phyloP scores from a whole-genome alignment of 2,888 invertebrate genomes.

The Hemistola chrysoprasaria region DNA sequence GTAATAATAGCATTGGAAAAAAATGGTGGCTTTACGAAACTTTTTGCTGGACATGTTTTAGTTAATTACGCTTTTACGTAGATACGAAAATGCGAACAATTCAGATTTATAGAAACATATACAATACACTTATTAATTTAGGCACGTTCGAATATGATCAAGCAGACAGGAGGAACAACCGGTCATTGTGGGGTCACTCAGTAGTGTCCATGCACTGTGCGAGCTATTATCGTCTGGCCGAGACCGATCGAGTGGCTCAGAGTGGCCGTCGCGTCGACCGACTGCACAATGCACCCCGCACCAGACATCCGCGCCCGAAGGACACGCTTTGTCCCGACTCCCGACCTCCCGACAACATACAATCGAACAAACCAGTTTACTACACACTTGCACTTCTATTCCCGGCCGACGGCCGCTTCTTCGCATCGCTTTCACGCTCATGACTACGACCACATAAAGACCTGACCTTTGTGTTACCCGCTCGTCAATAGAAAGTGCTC shows the following conservation, averaged over 20 bases:
- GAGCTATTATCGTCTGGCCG: conserved; percentile 34
- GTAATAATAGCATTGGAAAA: too few species aligned
- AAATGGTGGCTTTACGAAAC: too few species aligned
- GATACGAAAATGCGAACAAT: too few species aligned
- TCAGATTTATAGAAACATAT: too few species aligned
- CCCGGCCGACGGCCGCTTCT: conserved; percentile 37
- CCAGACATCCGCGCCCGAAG: conserved; percentile 55
- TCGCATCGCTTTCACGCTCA: conserved; percentile 46
- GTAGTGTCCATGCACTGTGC: conserved; percentile 8
- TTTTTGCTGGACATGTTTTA: too few species aligned
- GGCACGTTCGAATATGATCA: too few species aligned
- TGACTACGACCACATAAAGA: conserved; percentile 36
- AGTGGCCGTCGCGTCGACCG: too few species aligned
- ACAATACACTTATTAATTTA: too few species aligned
- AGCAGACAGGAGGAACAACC: too few species aligned
- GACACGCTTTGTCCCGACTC: conserved; percentile 55
- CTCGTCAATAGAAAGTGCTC: conserved; percentile 10
- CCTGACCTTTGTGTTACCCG: conserved; percentile 17
- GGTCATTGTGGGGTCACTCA: conserved; percentile 6
- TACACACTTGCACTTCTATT: conserved; percentile 64
- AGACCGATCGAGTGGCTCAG: conserved; percentile 31
- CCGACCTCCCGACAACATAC: conserved; percentile 23
- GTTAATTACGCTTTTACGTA: too few species aligned
- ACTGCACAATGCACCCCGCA: conserved; percentile 50
- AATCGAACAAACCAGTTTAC: conserved; percentile 55